Conservation (phyloP, 2,797 vertebrate genomes). For the Sebastes nivosus region DNA sequence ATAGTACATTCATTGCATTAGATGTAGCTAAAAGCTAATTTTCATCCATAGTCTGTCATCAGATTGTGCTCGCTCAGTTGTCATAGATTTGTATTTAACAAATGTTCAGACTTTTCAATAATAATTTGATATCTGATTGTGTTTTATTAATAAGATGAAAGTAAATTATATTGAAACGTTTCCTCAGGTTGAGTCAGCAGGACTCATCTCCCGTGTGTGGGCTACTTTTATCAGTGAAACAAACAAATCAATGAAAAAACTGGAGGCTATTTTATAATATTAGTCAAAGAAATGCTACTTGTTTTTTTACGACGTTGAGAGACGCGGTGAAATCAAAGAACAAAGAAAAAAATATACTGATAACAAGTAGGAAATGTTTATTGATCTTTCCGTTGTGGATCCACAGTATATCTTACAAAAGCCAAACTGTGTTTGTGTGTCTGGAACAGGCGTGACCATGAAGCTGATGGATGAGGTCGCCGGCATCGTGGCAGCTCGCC, state of each 20-base stretch:
- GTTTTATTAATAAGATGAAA: background rate
- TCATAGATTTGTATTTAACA: background rate
- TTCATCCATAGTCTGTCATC: background rate
- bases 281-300: background rate
- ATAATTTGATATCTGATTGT: background rate
- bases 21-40: background rate
- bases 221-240: background rate
- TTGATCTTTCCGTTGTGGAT: background rate
- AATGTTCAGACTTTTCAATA: background rate
- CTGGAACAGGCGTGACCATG: constrained; percentile 92
- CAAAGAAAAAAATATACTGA: background rate
- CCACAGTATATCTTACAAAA: background rate
- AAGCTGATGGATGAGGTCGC: constrained; percentile 98
- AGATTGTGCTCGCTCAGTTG: background rate
- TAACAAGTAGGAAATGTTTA: background rate
- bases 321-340: background rate
- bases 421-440: constrained; percentile 21
- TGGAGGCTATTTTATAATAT: background rate
- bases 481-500: constrained; percentile 91
- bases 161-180: background rate
- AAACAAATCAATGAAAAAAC: background rate
- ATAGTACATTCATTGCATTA: background rate
- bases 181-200: background rate
- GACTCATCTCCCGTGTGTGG: background rate
- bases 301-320: background rate